Base-by-base conservation (phyloP, 1,140 invertebrate genomes). In the Drosophila sucinea region DNA sequence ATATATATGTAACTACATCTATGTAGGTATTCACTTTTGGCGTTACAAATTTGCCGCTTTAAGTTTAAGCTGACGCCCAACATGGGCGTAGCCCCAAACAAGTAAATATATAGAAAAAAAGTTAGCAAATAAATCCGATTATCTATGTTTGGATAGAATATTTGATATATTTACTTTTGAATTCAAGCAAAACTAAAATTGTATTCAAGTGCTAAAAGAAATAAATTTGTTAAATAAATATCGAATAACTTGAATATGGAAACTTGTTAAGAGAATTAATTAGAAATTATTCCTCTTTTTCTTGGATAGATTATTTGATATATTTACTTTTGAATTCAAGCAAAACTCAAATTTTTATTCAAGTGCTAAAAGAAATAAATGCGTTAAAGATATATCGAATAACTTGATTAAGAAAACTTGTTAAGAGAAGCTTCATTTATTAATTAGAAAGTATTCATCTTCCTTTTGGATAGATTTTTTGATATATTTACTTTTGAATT, bases 1-100 rank as follows among this genome's bases (percentile, higher is more conserved):
- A 17, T 30, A 40, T 25, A 27, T 55, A 27, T 5, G 3, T 35
- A 57, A n/a, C 35, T 57, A 57, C 29, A 17, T 23, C 29, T 44
- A 67, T 67, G 61, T 69, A 35, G 6, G 44, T 51, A 51, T 29
- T 67, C 47, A 55, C 17, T 27, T 56, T 67, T 57, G 27, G 25
- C 40, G 5, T 35, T 11, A 58, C 56, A 58, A 58, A 58, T 58
- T 58, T 58, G 17, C 32, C 32, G 56, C 56, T 58, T 58, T 23
- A 58, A 58, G 17, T 35, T 58, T 35, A 58, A 35, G 56, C 56
- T 17, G 8, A 2, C 44, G 7, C 23, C 4, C 8, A 23, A 2
- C 44, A 51, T 51, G 44, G 44, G 44, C 44, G 44, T 51, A 51
- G 44, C 23, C 44, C 44, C 44, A 27, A 10, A 51, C 44, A 27